Base-by-base conservation (phyloP, 2,888 invertebrate genomes). In the Netelia virgata region DNA sequence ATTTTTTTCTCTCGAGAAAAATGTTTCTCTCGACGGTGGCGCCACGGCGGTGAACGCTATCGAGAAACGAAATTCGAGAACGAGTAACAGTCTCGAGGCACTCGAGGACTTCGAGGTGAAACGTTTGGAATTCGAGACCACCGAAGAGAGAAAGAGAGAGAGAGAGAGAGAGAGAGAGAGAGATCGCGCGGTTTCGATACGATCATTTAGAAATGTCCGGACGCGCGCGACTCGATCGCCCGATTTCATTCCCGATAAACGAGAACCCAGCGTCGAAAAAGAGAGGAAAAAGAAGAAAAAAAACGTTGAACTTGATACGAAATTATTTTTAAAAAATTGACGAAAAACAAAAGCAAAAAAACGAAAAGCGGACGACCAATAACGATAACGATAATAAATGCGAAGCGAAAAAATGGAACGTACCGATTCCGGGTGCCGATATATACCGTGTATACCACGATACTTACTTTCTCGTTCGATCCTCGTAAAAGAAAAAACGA, bases 401-500 rank as follows among this genome's bases (percentile, higher is more conserved):
- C 66, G 61, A 72, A 82, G 84, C 86, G 88, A 88, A 85, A 90
- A 76, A 90, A 90, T 90, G 88, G 90, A 87, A 85, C 90, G 87
- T 77, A 63, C 83, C 64, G 74, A 41, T 79, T 80, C 90, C 86
- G 72, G 84, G 66, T 84, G 89, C 87, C 87, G 41, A 47, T 28
- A 61, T 68, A 20, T n/a, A n/a, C 14, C n/a, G 16, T 28, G 47
- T 47, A 23, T 47, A 59, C 41, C 57, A 3, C 55, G 43, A 78
- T 72, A 85, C 88, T 89, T 87, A 90, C 90, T 90, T 90, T 90
- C 90, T 89, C 90, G 86, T 77, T 78, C 78, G 72, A 82, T 72
- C 57, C 86, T 87, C 88, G 87, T 88, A 90, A 90, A 90, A 55
- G 8, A 8, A 57, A 18, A 9, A 16, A 6, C 8, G 8, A 53